phyloP scores from a whole-genome alignment of 35 echinoderm and acorn worm genomes.

The Holothuria glaberrima region DNA sequence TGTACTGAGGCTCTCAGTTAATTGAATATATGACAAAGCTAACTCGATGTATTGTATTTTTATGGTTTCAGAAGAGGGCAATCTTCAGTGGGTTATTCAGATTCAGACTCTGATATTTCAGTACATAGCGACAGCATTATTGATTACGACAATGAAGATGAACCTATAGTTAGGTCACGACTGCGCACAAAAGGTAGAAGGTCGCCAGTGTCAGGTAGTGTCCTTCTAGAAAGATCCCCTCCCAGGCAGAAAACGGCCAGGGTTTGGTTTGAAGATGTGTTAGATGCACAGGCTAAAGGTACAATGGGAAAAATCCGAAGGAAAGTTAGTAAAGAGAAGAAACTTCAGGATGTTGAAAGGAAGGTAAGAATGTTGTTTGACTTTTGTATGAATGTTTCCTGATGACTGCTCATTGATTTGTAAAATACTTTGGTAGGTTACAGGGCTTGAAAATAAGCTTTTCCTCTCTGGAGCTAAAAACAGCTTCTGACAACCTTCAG shows the following conservation, averaged over 20 bases:
- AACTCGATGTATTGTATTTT: too few relatives aligned
- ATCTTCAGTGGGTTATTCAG: slow-evolving; percentile 24
- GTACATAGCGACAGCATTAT: slow-evolving; percentile 74
- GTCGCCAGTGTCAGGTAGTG: slow-evolving; percentile 30
- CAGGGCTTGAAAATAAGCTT: too few relatives aligned
- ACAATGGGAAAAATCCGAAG: slow-evolving; percentile 76
- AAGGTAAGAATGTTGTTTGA: slow-evolving; percentile 22
- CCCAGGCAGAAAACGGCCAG: not conserved
- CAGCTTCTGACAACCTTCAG: too few relatives aligned
- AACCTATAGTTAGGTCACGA: not conserved
- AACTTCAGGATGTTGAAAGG: slow-evolving; percentile 55
- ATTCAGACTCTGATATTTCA: slow-evolving; percentile 55
- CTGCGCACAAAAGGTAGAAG: slow-evolving; percentile 2
- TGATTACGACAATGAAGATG: slow-evolving; percentile 46
- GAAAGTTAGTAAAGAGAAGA: slow-evolving; percentile 73
- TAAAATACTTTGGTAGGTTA: too few relatives aligned
- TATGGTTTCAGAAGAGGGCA: not conserved
- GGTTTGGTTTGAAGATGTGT: slow-evolving; percentile 85
- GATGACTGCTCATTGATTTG: too few relatives aligned
- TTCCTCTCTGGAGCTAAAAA: too few relatives aligned
- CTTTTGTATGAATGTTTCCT: too few relatives aligned
- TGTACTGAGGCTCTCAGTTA: too few relatives aligned
- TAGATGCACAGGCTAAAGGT: slow-evolving; percentile 83
- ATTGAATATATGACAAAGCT: too few relatives aligned
- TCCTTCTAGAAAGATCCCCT: slow-evolving; percentile 2